Conservation (phyloP, 2,888 invertebrate genomes). For the Tanytarsus gracilentus region DNA sequence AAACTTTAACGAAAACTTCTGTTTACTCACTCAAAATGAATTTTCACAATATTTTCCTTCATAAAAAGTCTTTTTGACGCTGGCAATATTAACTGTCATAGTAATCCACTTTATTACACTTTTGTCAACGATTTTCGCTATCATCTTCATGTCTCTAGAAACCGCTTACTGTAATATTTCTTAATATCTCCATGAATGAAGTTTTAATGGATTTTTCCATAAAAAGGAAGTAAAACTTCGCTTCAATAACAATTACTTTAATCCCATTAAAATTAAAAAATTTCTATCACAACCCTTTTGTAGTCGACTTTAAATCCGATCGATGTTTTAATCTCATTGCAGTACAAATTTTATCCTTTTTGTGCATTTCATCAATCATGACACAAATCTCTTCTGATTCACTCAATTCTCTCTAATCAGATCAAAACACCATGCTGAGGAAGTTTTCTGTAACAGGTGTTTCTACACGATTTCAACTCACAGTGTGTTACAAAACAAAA, state of each 20-base stretch:
- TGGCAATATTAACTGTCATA: too few species aligned
- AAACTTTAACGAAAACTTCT: too few species aligned
- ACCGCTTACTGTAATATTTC: too few species aligned
- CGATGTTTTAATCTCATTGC: background rate
- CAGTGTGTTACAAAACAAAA: background rate
- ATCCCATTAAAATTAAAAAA: constrained; percentile 12
- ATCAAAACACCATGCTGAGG: constrained; percentile 24
- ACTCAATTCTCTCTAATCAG: constrained; percentile 4
- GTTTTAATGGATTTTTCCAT: too few species aligned
- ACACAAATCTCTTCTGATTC: constrained; percentile 19
- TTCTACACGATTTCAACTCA: background rate
- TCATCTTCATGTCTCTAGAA: too few species aligned
- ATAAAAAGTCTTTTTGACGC: too few species aligned
- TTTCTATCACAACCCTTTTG: background rate
- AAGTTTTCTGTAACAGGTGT: constrained; percentile 22
- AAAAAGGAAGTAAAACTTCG: too few species aligned
- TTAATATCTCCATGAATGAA: too few species aligned
- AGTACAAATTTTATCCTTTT: background rate
- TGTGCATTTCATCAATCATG: constrained; percentile 23
- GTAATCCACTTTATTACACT: too few species aligned
- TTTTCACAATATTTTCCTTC: too few species aligned
- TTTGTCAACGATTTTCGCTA: too few species aligned
- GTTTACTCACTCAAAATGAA: too few species aligned
- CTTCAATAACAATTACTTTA: constrained; percentile 12
- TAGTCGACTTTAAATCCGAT: background rate